Conservation (phyloP, 2,888 invertebrate species). For the Tiphia femorata region DNA sequence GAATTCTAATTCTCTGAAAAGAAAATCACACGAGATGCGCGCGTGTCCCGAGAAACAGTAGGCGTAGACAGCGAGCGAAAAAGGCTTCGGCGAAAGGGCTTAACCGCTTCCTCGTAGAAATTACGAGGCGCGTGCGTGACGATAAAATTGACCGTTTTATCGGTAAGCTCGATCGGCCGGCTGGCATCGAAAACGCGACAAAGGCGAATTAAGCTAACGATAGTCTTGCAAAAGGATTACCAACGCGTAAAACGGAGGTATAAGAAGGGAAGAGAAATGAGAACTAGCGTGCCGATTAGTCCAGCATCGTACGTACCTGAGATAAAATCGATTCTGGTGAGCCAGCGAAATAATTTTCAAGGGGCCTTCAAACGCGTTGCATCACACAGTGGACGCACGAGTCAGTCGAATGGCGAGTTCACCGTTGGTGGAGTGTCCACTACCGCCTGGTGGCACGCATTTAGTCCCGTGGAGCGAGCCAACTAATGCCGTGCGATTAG, state of each 20-base stretch:
- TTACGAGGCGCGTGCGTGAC: slow-evolving; percentile 39
- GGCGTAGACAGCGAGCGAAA: not conserved
- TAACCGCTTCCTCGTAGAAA: slow-evolving; percentile 36
- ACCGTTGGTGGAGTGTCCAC: not conserved
- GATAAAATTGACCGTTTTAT: slow-evolving; percentile 30
- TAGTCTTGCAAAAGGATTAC: too few species aligned
- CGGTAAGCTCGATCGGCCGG: not conserved
- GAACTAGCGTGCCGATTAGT: not conserved
- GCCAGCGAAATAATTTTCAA: too few species aligned
- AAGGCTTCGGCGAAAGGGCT: slow-evolving; percentile 26
- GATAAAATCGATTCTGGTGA: too few species aligned
- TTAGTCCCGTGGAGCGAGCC: slow-evolving; percentile 20
- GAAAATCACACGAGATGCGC: too few species aligned
- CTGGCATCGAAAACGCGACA: not conserved
- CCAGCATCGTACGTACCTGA: not conserved
- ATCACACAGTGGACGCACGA: not conserved
- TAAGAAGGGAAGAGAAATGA: too few species aligned
- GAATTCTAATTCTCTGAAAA: too few species aligned
- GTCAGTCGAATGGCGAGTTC: not conserved
- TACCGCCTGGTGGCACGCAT: too few species aligned
- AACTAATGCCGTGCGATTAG: slow-evolving; percentile 34
- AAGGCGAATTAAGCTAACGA: too few species aligned
- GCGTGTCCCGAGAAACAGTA: too few species aligned
- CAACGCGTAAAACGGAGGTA: too few species aligned
- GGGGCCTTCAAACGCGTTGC: too few species aligned